Conservation (phyloP, 2,113 vertebrate species). For the Notechis scutatus region DNA sequence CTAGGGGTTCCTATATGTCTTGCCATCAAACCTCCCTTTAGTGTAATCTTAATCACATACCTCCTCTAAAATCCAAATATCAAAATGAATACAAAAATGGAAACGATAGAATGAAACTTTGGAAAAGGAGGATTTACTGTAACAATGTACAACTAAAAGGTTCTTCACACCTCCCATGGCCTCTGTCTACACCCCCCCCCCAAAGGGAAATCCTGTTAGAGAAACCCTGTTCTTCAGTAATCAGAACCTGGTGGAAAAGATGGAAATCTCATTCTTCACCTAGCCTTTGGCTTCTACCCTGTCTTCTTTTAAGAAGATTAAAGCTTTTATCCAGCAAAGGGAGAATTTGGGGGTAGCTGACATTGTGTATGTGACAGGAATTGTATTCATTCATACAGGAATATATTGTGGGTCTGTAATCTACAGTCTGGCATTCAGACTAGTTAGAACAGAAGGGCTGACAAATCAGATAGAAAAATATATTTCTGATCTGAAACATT, state of each 20-base stretch:
- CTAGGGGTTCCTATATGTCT: background rate
- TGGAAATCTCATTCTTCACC: background rate
- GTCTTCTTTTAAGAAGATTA: background rate
- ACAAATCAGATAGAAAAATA: background rate
- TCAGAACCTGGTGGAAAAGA: background rate
- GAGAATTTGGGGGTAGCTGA: background rate
- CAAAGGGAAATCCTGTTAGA: background rate
- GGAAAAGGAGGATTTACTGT: background rate
- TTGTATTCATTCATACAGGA: background rate
- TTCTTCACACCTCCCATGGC: background rate
- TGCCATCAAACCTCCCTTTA: background rate
- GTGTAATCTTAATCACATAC: background rate
- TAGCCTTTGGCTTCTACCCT: background rate
- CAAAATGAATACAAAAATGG: background rate
- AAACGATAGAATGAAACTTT: background rate
- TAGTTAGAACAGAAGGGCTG: background rate
- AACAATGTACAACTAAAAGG: background rate
- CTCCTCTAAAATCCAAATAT: background rate
- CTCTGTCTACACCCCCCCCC: background rate
- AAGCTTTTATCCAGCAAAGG: background rate
- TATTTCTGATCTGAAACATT: background rate
- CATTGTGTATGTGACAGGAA: background rate
- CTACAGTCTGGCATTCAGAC: background rate
- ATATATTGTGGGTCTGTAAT: background rate
- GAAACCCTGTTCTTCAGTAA: background rate